phyloP scores from a whole-genome alignment of 1,140 invertebrate species.

The Chrysomallon squamiferum region DNA sequence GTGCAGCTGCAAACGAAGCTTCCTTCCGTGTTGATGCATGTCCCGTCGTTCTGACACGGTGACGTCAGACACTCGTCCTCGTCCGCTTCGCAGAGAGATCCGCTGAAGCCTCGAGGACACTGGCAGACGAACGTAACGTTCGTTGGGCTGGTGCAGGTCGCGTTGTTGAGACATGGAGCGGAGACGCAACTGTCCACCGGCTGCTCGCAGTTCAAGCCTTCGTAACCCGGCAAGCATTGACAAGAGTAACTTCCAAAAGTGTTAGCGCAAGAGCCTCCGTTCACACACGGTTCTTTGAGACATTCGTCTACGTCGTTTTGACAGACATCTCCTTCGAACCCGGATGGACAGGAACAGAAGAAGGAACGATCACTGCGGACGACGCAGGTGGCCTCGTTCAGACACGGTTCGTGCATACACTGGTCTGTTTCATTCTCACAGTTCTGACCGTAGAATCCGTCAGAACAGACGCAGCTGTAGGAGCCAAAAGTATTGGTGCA shows the following conservation, averaged over 20 bases:
- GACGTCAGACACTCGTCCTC: constrained; percentile 60
- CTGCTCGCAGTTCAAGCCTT: constrained; percentile 29
- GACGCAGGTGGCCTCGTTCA: not conserved
- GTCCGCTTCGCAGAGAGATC: constrained; percentile 51
- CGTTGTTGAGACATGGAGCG: constrained; percentile 34
- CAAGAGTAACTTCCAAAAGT: constrained; percentile 67
- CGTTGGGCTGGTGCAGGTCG: constrained; percentile 30
- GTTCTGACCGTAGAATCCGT: constrained; percentile 19
- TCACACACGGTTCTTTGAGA: constrained; percentile 78
- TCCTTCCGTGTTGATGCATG: constrained; percentile 21
- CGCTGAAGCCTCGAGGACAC: not conserved
- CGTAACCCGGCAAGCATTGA: constrained; percentile 69
- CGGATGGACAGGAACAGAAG: not conserved
- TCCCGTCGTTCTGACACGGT: constrained; percentile 76
- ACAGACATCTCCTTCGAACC: not conserved
- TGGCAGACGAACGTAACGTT: not conserved
- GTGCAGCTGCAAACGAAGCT: constrained; percentile 90
- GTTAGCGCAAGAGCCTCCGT: constrained; percentile 88
- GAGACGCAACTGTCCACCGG: constrained; percentile 38
- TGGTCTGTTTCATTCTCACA: constrained; percentile 56
- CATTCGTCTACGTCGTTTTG: not conserved
- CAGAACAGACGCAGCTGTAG: constrained; percentile 24
- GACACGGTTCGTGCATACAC: not conserved
- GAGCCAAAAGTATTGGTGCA: not conserved
- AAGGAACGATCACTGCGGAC: not conserved